Base-by-base conservation (phyloP, 2,888 invertebrate genomes). In the Hymenopus coronatus region DNA sequence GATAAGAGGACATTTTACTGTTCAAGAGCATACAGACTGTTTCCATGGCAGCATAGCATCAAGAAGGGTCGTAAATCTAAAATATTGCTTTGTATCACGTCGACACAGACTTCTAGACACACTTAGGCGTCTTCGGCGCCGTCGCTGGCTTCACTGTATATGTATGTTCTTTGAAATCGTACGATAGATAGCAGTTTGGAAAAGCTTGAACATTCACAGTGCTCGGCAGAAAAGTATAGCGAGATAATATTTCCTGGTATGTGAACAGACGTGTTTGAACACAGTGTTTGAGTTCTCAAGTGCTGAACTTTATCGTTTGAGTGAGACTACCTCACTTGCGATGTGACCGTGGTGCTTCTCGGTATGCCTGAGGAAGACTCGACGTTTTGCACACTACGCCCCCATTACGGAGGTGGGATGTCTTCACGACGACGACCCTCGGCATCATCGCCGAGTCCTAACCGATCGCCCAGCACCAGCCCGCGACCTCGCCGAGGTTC, bases 311-410 rank as follows among this genome's bases (percentile, higher is more conserved):
- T 25, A 70, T 70, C 54, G 12, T 40, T 70, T 15, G 20, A 70
- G 54, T 70, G 15, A 15, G 20, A 70, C 20, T 3, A 25, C 1
- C 54, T 70, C 54, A 70, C 54, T 70, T 70, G 54, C 54, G 54
- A 70, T 70, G 54, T 70, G 54, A 70, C 20, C 54, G 54, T 20
- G 15, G 15, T 70, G 20, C 54, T 20, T 20, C 54, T 70, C 54
- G 54, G 54, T 70, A 89, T 93, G 93, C 6, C 91, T 95, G 81
- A 94, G 94, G 30, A 95, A 95, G 84, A 95, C 8, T 30, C 84
- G 28, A 30, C 84, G 25, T 27, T 30, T 33, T 28, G 54, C 54
- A 70, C 54, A 70, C 54, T 70, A 28, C 70, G 70, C 82, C 83
- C 33, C 15, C 40, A 85, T 85, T 46, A 85, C 85, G 40, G 46